Evolutionary conservation across 35 echinoderm and acorn worm genomes (phyloP), one percentile per base, ranked within the genome.

Genomic region (Diadema setosum): DNA sequence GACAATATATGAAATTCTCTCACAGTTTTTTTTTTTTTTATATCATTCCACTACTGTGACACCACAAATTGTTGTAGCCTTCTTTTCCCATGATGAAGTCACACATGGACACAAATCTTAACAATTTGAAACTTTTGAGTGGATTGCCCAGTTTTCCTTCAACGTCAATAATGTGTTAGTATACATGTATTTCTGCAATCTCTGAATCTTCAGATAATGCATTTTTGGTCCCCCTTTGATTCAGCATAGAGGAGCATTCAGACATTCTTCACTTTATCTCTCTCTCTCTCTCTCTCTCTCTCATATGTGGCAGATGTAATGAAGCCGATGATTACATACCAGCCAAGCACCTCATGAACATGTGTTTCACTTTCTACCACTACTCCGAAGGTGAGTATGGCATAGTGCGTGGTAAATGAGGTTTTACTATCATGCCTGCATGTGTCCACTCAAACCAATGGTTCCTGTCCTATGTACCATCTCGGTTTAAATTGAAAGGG

Each of bases 341-440:
- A 46, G 96, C 89, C 42, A 98, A 90, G 45, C 84, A 84, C 74
- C 80, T 98, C 45, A 98, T 98, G 96, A 98, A 98, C 41, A 98
- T 98, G 96, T 94, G 96, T 49, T 98, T 94, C 85, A 98, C 96
- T 49, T 98, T 98, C 59, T 94, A 85, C 32, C 89, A 98, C 87
- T 93, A 91, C 42, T 73, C 85, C 50, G 93, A 91, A 92, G 96
- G 96, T 98, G 89, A 32, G 44, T 43, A 30, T 12, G n/a, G n/a
- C n/a, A n/a, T n/a, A n/a, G n/a, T n/a, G n/a, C n/a, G n/a, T n/a
- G n/a, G n/a, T n/a, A n/a, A n/a, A n/a, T n/a, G n/a, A n/a, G n/a
- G n/a, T n/a, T n/a, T n/a, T n/a, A n/a, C n/a, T n/a, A n/a, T n/a
- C n/a, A n/a, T n/a, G n/a, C n/a, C n/a, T n/a, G n/a, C n/a, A n/a